Evolutionary conservation across 2,888 invertebrate genomes (phyloP), one percentile per base, ranked within the genome.

Genomic region (Glyphotaelius pellucidus): DNA sequence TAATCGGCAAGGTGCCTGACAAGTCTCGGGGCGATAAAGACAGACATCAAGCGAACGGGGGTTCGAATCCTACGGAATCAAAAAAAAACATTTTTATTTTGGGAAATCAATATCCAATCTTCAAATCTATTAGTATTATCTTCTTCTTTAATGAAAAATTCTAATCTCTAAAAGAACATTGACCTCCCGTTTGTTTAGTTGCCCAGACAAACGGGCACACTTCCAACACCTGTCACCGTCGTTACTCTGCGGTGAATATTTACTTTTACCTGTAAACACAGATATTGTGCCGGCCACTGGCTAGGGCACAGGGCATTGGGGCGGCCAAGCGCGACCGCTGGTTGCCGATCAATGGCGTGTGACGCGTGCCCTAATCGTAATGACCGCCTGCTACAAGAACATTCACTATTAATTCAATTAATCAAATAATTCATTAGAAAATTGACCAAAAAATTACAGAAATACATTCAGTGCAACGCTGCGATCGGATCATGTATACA

Each of bases 211-310:
- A n/a, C n/a, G 42, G 30, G 32, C 90, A 80, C 30, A 90, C 81
- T 81, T 81, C 42, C 84, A 67, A 90, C 93, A 93, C 93, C 93
- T 93, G 93, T 93, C 93, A 47, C 38, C 52, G 38, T 85, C 91
- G 86, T 92, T 91, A 92, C 32, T 80, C 38, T 87, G 90, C 90
- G 92, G 92, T 92, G 84, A 38, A 80, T 91, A 67, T 91, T 92
- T 93, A 92, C 93, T 92, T 92, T 67, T 67, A 67, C 92, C 80
- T 92, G 92, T 92, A 90, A 93, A 92, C 86, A 91, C 91, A 90
- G 84, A 92, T 90, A 88, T 90, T 90, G 42, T 25, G 86, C 35
- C 90, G 85, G 80, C 80, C 84, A 85, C 84, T 15, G 47, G 47
- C 47, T 15, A 47, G 47, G 47, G 47, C 0, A 47, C 47, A 47